These are phyloP conservation scores for Notoglanidium macrostoma DNA, from an alignment of 2,797 vertebrate species.

Conservation along the genomic window DNA sequence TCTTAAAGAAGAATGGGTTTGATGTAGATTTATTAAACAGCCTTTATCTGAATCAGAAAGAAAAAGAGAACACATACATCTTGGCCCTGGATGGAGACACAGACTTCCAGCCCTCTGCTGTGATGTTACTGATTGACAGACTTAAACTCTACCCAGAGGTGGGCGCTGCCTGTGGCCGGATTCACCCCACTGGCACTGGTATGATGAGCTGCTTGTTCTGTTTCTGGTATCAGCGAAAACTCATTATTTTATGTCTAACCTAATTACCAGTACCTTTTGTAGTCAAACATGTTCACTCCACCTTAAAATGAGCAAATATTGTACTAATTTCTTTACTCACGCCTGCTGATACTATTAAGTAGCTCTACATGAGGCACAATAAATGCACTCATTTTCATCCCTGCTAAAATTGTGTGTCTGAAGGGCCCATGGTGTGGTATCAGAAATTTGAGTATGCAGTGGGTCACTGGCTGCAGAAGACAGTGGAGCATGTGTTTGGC, in stretches of 20 bases:
- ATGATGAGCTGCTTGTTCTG: slow-evolving; percentile 22
- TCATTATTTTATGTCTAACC: neutral
- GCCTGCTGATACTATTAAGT: neutral
- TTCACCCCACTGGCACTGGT: slow-evolving; percentile 85
- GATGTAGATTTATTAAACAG: neutral
- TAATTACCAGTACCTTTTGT: neutral
- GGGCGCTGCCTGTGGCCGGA: slow-evolving; percentile 82
- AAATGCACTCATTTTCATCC: neutral
- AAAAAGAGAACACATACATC: slow-evolving; percentile 77
- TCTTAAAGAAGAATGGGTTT: neutral
- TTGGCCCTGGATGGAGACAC: slow-evolving; percentile 83
- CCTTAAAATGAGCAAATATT: neutral
- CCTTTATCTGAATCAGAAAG: slow-evolving; percentile 58
- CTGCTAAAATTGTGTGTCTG: neutral
- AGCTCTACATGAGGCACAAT: neutral
- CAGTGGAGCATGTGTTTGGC: slow-evolving; percentile 81
- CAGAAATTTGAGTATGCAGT: slow-evolving; percentile 88
- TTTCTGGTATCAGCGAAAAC: slow-evolving; percentile 20
- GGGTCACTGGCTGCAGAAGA: slow-evolving; percentile 85
- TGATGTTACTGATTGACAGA: slow-evolving; percentile 79
- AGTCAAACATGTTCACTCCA: neutral
- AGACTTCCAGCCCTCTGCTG: slow-evolving; percentile 80
- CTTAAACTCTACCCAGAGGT: slow-evolving; percentile 78
- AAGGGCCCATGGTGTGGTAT: slow-evolving; percentile 86
- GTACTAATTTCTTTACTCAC: too few species aligned